Percentiles rank a stretch among this genome's conserved stretches.
These are phyloP conservation scores for Oppia nitens DNA, from an alignment of 1,140 invertebrate species.

Conservation along the genomic window DNA sequence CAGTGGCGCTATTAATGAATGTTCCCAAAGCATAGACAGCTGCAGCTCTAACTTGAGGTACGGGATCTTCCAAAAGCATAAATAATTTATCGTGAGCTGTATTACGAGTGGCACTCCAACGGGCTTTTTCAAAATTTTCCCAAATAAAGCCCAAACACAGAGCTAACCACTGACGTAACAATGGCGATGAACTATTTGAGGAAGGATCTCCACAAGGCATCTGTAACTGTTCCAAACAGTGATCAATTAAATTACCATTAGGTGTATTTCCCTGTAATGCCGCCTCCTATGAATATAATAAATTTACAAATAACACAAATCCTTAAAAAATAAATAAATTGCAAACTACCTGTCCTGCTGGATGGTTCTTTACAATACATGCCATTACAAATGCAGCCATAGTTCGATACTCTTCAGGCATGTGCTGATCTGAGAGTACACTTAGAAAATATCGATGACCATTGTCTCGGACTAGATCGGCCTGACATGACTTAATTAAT, in stretches of 20 bases:
- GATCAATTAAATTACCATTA: conserved; percentile 50
- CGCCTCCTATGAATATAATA: conserved; percentile 37
- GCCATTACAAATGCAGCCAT: conserved; percentile 80
- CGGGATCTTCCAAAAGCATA: conserved; percentile 52
- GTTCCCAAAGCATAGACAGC: conserved; percentile 81
- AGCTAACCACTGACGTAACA: conserved; percentile 75
- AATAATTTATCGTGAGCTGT: conserved; percentile 86
- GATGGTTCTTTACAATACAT: conserved; percentile 75
- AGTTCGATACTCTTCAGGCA: conserved; percentile 64
- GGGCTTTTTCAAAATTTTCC: conserved; percentile 77
- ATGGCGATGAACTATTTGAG: conserved; percentile 38
- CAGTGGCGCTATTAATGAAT: conserved; percentile 62
- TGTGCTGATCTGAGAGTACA: conserved; percentile 63
- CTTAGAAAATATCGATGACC: conserved; percentile 87
- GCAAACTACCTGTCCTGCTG: conserved; percentile 47
- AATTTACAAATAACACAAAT: conserved; percentile 5
- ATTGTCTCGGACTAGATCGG: conserved; percentile 83
- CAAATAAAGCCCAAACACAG: conserved; percentile 84
- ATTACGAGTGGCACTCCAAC: conserved; percentile 90
- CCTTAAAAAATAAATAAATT: conserved; percentile 1
- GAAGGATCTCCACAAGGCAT: conserved; percentile 25
- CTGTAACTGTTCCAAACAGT: conserved; percentile 53
- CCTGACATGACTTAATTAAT: conserved; percentile 63
- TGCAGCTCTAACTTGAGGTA: conserved; percentile 74
- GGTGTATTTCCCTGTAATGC: conserved; percentile 49